Base-by-base conservation (phyloP, 2,888 invertebrate genomes). In the Platerodrilus igneus region DNA sequence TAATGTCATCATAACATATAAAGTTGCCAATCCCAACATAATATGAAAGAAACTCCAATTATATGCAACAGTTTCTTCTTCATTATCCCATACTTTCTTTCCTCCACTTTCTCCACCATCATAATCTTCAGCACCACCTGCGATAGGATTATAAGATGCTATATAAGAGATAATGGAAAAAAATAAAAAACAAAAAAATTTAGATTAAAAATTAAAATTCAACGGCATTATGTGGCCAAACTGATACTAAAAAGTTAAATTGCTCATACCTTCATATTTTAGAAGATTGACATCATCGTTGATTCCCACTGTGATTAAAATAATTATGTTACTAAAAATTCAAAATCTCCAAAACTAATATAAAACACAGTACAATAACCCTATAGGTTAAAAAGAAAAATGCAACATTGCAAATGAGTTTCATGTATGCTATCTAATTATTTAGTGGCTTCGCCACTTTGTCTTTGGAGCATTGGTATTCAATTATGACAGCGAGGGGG, bases 1-100 rank as follows among this genome's bases (percentile, higher is more conserved):
- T 41, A 99, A 78, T 1, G 97, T 97, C 99, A 99, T 99, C 99
- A 99, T 99, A 37, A 99, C 87, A 68, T 99, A 99, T 7, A 99
- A 79, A 0, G 96, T 92, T 28, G 95, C 96, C 53, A 97, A 79
- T 13, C 86, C 89, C 71, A 99, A 92, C 76, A 97, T 94, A 51
- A 92, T 72, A 71, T 97, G 96, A 77, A 96, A 96, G 75, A 94
- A 89, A 47, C 88, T 88, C 92, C 97, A 97, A 44, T 83, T 90
- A 71, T 97, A 97, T 4, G 89, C 86, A 14, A 95, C 89, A 30
- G 73, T 74, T 6, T 88, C 90, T 30, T 85, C 86, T 66, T 99
- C 99, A 66, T 95, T 96, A 69, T 99, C 97, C 80, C 85, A 91
- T 38, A 91, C 91, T 64, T 83, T 83, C 26, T 72, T 69, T 23